Conservation (phyloP, 1,140 invertebrate genomes). For the Listronotus oregonensis region DNA sequence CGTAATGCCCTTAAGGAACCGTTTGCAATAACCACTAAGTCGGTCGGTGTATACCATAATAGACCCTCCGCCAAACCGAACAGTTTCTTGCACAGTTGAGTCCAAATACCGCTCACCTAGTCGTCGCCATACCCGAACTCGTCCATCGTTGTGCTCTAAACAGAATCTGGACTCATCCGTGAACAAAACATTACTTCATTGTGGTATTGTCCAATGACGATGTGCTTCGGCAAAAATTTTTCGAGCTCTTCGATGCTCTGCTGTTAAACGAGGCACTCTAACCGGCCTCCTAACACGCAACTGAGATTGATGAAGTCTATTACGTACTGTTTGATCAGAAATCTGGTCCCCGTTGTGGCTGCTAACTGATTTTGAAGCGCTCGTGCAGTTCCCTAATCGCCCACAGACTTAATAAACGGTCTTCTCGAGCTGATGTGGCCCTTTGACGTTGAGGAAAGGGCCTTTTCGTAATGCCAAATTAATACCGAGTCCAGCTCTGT, state of each 20-base stretch:
- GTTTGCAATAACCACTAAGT: conserved; percentile 16
- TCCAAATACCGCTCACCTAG: background rate
- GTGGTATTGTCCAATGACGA: conserved; percentile 5
- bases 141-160: background rate
- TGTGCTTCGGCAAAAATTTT: background rate
- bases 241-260: background rate
- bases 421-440: too few relatives aligned
- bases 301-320: too few relatives aligned
- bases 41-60: conserved; percentile 5
- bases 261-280: background rate
- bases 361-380: too few relatives aligned
- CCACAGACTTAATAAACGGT: too few relatives aligned
- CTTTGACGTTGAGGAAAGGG: too few relatives aligned
- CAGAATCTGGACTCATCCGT: conserved; percentile 9
- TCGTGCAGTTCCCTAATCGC: too few relatives aligned
- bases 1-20: conserved; percentile 4
- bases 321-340: too few relatives aligned
- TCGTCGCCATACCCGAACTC: background rate
- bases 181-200: conserved; percentile 5
- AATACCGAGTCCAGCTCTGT: background rate
- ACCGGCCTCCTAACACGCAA: background rate
- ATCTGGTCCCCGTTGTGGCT: too few relatives aligned
- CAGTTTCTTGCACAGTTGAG: background rate
- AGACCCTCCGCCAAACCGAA: conserved; percentile 1
- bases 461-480: background rate